Evolutionary conservation across 2,113 vertebrate genomes (phyloP).

Genomic region (Ophiodon elongatus): DNA sequence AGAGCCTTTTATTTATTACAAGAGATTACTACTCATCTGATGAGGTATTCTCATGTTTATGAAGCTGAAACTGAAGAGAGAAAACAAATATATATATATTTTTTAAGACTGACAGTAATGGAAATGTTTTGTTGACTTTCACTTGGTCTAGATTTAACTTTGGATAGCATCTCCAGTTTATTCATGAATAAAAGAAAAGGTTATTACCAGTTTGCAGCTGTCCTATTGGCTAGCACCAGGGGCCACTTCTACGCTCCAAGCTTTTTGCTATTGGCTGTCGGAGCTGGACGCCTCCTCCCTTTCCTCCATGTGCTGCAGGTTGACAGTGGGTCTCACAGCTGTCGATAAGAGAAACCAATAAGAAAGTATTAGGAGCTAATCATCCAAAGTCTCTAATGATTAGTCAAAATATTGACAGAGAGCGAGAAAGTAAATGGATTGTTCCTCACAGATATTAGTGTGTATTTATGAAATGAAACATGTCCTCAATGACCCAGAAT

Average conservation of each 20-base stretch:
- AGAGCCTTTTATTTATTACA: not conserved
- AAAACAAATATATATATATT: not conserved
- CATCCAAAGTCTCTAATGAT: not conserved
- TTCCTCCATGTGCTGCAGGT: constrained; percentile 46
- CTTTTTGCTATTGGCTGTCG: not conserved
- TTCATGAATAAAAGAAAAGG: no score
- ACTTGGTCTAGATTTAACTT: not conserved
- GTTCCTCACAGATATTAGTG: not conserved
- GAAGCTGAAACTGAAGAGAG: not conserved
- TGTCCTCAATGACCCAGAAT: not conserved
- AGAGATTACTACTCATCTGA: not conserved
- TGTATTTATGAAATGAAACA: not conserved
- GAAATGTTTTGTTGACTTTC: not conserved
- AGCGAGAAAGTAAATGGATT: not conserved
- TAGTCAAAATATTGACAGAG: not conserved
- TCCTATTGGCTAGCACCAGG: not conserved
- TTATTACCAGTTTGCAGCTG: constrained; percentile 28
- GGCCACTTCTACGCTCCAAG: not conserved
- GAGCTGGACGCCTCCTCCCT: not conserved
- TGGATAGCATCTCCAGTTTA: not conserved
- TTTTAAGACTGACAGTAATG: not conserved
- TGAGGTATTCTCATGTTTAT: not conserved
- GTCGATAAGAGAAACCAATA: not conserved
- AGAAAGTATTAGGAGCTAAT: not conserved
- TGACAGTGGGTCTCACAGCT: constrained; percentile 36